Evolutionary conservation across 2,888 invertebrate species (phyloP), one percentile per base, ranked within the genome.

Genomic region (Tetragnatha montana): DNA sequence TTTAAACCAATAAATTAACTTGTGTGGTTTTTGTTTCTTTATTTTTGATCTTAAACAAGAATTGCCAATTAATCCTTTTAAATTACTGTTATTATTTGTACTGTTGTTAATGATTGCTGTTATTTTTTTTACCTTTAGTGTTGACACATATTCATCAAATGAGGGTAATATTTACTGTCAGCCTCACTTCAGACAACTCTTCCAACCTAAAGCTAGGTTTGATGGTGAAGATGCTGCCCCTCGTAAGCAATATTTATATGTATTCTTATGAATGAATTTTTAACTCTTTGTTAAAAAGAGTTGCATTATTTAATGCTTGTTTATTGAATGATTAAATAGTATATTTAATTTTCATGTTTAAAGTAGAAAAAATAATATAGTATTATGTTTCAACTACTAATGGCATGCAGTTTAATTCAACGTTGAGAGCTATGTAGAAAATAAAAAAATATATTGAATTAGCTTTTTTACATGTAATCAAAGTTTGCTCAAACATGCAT

Each of bases 71-170:
- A 14, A 91, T n/a, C 49, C 83, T 22, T n/a, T 47, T 12, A 47
- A 6, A 49, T 49, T 14, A 85, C 85, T 49, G 47, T 1, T 17
- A 0, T 60, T 14, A n/a, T 35, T 68, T 50, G 22, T 6, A 14
- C 17, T 12, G 2, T 3, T 75, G 14, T 80, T 80, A 17, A 68
- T 69, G 68, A 73, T 68, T n/a, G n/a, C 22, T 7, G n/a, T n/a
- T n/a, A n/a, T 19, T 6, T 73, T 90, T 91, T 91, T 81, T 91
- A 91, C 87, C 93, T 95, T 0, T 94, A 98, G 97, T 93, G 96
- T 98, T 93, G 98, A 98, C 94, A 97, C 96, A 69, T 98, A 98
- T 94, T 96, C 97, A 93, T 97, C 97, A 93, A 97, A 98, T 93
- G 97, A 97, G 94, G 97, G 97, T 8, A 95, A 95, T 73, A 94